A percentile compares a stretch with the other conserved stretches of the same genome.
phyloP scores from a whole-genome alignment of 2,797 vertebrate species.

The Gephyroberyx darwinii region DNA sequence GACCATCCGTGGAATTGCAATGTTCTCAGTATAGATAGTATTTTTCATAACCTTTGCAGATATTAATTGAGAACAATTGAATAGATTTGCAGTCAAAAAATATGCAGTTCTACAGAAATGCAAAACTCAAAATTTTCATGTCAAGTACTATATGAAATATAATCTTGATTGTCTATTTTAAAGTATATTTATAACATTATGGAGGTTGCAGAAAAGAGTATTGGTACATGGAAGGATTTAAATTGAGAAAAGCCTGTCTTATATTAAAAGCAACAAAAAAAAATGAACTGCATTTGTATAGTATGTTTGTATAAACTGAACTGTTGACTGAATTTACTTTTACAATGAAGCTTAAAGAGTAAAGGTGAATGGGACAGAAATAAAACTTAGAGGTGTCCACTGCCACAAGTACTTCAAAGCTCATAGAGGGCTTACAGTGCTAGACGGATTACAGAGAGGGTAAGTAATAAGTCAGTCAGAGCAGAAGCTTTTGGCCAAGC shows the following conservation, averaged over 20 bases:
- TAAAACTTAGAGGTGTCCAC: conserved; percentile 70
- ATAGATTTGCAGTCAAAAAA: background rate
- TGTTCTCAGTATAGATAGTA: background rate
- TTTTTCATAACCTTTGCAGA: background rate
- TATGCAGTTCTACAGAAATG: background rate
- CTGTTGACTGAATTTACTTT: background rate
- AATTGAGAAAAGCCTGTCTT: background rate
- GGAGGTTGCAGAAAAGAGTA: too few relatives aligned
- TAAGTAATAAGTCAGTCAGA: conserved; percentile 48
- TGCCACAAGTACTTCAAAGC: conserved; percentile 57
- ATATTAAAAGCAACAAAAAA: background rate
- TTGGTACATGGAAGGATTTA: too few relatives aligned
- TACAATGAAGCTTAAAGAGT: conserved; percentile 27
- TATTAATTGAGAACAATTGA: too few relatives aligned
- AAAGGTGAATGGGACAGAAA: conserved; percentile 56
- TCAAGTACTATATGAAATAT: too few relatives aligned
- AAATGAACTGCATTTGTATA: background rate
- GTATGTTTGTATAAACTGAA: background rate
- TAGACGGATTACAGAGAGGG: conserved; percentile 65
- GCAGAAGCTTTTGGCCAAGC: conserved; percentile 39
- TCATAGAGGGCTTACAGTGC: conserved; percentile 60
- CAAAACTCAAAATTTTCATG: too few relatives aligned
- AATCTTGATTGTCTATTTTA: too few relatives aligned
- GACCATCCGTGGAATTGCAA: background rate
- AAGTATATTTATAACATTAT: too few relatives aligned